phyloP scores from a whole-genome alignment of 1,140 invertebrate genomes.

The Anastatus disparis region DNA sequence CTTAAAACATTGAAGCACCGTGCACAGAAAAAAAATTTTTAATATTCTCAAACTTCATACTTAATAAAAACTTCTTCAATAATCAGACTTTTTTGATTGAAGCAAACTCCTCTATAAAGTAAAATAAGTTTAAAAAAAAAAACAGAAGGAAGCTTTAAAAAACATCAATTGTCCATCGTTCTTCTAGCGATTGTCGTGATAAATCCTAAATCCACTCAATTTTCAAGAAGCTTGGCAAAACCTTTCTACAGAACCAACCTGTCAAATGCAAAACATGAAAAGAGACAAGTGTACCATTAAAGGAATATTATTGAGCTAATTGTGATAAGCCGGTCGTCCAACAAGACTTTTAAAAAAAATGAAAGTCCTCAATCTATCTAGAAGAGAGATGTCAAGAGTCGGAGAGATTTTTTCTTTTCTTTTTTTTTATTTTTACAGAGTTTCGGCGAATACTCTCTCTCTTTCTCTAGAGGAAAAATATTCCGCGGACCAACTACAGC shows the following conservation, averaged over 20 bases:
- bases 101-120: too few species aligned
- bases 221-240: background rate
- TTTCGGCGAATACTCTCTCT: conserved; percentile 44
- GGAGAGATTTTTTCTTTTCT: conserved; percentile 49
- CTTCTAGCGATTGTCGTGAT: background rate
- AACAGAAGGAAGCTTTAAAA: background rate
- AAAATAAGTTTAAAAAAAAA: too few species aligned
- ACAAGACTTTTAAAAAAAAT: too few species aligned
- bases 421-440: conserved; percentile 50
- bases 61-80: background rate
- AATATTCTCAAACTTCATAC: background rate
- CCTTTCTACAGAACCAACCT: background rate
- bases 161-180: conserved; percentile 10
- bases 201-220: conserved; percentile 38
- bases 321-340: conserved; percentile 30
- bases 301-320: conserved; percentile 42
- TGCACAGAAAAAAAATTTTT: background rate
- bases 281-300: conserved; percentile 18
- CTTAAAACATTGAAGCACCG: background rate
- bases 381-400: conserved; percentile 1
- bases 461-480: conserved; percentile 63
- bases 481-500: conserved; percentile 54
- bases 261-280: conserved; percentile 30
- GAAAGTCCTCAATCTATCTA: conserved; percentile 19
- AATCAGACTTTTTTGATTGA: background rate